Evolutionary conservation across 1,140 invertebrate genomes (phyloP), one percentile per base, ranked within the genome.

Genomic region (Calliphora vicina): DNA sequence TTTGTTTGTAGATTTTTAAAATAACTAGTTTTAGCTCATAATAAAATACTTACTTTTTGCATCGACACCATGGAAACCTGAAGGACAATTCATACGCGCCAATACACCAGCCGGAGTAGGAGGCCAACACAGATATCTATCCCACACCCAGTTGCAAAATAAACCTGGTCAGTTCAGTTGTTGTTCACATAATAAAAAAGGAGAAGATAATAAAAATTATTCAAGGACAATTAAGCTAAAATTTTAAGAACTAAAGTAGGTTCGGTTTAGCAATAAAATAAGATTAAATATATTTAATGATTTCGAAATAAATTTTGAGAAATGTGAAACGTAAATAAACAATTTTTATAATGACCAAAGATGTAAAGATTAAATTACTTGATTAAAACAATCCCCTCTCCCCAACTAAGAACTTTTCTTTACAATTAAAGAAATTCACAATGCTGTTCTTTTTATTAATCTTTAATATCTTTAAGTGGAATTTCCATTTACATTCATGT

Each of bases 121-220:
- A 9, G 95, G 95, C 96, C 96, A 97, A 87, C 96, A 97, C 3
- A 95, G 91, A 80, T 94, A 92, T 10, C 91, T 92, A 89, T 96
- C 95, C 93, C 93, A 96, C 8, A 93, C 94, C 86, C 93, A 93
- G 84, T 93, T 93, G 90, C 95, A 96, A 90, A 93, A 94, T 35
- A 88, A 26, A 42, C 87, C 88, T 89, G 61, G 15, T 57, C 35
- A 50, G 8, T 50, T 50, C 13, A 71, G 10, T 83, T 76, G n/a
- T 35, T 29, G 29, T 29, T 2, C 29, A 29, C 29, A 35, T 50
- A 35, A 35, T 15, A 81, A 81, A 57, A 83, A 71, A 29, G 71
- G 13, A 82, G 17, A 23, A 82, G 15, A 35, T 20, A 82, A 50
- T 10, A 72, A 72, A 35, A 72, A 27, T 17, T 12, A 50, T 50